phyloP scores from a whole-genome alignment of 23 tunicate species.

The Phallusia fumigata region DNA sequence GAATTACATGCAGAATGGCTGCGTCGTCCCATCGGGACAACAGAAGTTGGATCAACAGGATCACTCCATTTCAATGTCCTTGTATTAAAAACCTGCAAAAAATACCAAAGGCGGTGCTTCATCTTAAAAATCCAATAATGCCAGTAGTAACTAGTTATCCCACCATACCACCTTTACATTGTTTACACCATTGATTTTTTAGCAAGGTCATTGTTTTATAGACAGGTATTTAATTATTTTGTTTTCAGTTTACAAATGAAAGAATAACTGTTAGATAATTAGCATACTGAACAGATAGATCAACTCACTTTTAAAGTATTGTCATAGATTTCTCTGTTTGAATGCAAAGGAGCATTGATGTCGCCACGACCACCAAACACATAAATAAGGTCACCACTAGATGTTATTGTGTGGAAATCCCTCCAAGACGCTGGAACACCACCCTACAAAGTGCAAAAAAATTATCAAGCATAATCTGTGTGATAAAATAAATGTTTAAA shows the following conservation, averaged over 20 bases:
- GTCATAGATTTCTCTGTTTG: slow-evolving; percentile 41
- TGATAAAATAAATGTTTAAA: too few relatives aligned
- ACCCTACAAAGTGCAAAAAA: slow-evolving; percentile 7
- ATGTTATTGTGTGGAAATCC: slow-evolving; percentile 58
- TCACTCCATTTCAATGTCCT: slow-evolving; percentile 27
- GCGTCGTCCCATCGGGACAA: slow-evolving; percentile 42
- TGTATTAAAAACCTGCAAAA: slow-evolving; percentile 35
- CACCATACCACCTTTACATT: too few relatives aligned
- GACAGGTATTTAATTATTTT: too few relatives aligned
- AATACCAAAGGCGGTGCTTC: background rate
- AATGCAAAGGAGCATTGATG: slow-evolving; percentile 13
- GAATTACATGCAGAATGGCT: slow-evolving; percentile 55
- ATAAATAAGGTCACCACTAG: slow-evolving; percentile 36
- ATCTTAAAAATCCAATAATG: too few relatives aligned
- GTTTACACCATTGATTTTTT: too few relatives aligned
- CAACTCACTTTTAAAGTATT: slow-evolving; percentile 36
- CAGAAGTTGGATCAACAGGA: slow-evolving; percentile 20
- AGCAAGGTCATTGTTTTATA: too few relatives aligned
- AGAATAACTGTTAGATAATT: too few relatives aligned
- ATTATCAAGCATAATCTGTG: too few relatives aligned
- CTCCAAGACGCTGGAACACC: slow-evolving; percentile 28
- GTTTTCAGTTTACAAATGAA: too few relatives aligned
- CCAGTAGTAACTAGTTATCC: too few relatives aligned
- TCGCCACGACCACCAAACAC: slow-evolving; percentile 71
- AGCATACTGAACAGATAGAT: too few relatives aligned